Percentiles rank a stretch among this genome's conserved stretches.
phyloP scores from a whole-genome alignment of 2,797 vertebrate species.

The Falco cherrug region DNA sequence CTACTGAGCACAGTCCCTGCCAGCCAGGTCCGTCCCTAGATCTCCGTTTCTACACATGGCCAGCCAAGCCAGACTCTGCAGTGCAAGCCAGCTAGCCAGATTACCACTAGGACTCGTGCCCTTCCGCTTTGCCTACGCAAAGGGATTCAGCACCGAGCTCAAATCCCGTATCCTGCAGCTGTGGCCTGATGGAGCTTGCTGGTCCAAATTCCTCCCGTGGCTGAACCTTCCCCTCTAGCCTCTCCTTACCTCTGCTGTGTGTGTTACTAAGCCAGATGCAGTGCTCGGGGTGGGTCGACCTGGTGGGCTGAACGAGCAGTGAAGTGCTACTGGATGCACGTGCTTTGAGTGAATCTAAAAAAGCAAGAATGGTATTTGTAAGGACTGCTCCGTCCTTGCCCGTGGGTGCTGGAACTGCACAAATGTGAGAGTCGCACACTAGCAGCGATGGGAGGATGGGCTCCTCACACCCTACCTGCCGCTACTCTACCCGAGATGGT shows the following conservation, averaged over 20 bases:
- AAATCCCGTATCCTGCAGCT: not conserved
- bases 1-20: not conserved
- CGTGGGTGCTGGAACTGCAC: not conserved
- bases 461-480: not conserved
- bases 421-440: not conserved
- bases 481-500: not conserved
- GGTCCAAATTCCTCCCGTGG: not conserved
- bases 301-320: not conserved
- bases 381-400: not conserved
- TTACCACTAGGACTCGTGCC: accelerated
- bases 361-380: not conserved
- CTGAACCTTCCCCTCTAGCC: not conserved
- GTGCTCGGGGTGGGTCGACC: not conserved
- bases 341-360: not conserved
- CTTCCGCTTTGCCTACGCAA: not conserved
- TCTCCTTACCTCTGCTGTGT: not conserved
- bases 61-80: not conserved
- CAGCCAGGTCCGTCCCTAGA: conserved; percentile 17
- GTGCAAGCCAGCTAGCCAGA: not conserved
- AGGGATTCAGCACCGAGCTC: not conserved
- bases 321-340: accelerated
- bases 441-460: not conserved
- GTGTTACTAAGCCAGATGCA: accelerated
- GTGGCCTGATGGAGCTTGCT: not conserved
- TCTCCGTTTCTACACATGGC: not conserved